Conservation (phyloP, 2,888 invertebrate genomes). For the Epinotia bilunana region DNA sequence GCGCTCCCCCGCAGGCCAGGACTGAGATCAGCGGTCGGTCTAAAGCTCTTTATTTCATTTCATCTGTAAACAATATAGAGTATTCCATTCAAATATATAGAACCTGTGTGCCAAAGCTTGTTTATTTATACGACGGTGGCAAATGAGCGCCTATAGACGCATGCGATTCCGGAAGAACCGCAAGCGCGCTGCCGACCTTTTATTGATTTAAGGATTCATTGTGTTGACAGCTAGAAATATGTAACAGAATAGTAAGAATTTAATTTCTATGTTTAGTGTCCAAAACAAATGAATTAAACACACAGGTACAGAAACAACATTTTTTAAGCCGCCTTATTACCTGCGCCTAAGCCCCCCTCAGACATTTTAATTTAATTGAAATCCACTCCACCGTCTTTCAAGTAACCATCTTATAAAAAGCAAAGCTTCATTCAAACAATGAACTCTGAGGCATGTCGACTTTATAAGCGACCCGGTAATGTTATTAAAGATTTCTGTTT, state of each 20-base stretch:
- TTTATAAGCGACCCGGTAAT: conserved; percentile 40
- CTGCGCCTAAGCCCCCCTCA: conserved; percentile 14
- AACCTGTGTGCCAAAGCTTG: too few species aligned
- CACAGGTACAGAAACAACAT: neutral
- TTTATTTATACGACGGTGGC: too few species aligned
- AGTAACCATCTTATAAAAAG: conserved; percentile 35
- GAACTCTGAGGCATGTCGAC: conserved; percentile 39
- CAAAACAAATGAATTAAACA: neutral
- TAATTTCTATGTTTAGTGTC: neutral
- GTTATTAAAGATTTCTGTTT: conserved; percentile 54
- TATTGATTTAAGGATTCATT: too few species aligned
- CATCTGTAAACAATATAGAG: too few species aligned
- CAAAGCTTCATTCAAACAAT: conserved; percentile 38
- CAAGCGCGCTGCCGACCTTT: too few species aligned
- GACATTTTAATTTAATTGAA: conserved; percentile 20
- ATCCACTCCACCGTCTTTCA: neutral
- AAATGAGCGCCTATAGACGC: too few species aligned
- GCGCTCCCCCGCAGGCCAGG: too few species aligned
- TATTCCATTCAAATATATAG: too few species aligned
- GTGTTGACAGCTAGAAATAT: too few species aligned
- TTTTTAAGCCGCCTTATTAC: neutral
- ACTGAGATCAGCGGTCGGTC: too few species aligned
- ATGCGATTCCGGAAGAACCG: too few species aligned
- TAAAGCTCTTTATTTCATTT: too few species aligned
- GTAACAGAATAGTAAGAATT: neutral